phyloP scores from a whole-genome alignment of 2,113 vertebrate genomes.

The Callipepla californica region DNA sequence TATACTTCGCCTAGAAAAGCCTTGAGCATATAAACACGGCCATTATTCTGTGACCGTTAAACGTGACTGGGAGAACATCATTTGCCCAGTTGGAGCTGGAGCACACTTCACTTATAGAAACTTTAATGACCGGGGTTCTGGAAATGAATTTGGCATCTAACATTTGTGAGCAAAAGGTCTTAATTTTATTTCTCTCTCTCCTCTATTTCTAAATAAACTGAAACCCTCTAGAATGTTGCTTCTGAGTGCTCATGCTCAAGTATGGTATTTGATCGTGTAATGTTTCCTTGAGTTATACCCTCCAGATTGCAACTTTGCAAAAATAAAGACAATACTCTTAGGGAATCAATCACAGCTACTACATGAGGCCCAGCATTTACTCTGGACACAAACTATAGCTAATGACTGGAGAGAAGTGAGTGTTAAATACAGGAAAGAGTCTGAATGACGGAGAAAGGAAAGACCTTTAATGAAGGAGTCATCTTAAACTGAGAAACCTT shows the following conservation, averaged over 20 bases:
- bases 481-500: neutral
- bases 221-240: neutral
- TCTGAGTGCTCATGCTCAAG: neutral
- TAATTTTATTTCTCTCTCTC: neutral
- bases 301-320: neutral
- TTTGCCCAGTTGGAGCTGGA: neutral
- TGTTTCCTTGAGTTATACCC: neutral
- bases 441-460: neutral
- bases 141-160: neutral
- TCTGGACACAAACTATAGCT: neutral
- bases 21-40: fast-evolving
- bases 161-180: neutral
- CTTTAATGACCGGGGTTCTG: neutral
- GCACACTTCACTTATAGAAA: neutral
- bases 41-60: neutral
- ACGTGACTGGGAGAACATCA: neutral
- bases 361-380: neutral
- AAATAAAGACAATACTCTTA: neutral
- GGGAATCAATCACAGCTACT: neutral
- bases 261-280: neutral
- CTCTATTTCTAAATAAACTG: neutral
- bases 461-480: neutral
- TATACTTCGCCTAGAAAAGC: neutral
- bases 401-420: neutral
- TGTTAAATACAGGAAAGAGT: neutral